These are phyloP conservation scores for Cepaea nemoralis DNA, from an alignment of 1,140 invertebrate genomes.

Conservation along the genomic window DNA sequence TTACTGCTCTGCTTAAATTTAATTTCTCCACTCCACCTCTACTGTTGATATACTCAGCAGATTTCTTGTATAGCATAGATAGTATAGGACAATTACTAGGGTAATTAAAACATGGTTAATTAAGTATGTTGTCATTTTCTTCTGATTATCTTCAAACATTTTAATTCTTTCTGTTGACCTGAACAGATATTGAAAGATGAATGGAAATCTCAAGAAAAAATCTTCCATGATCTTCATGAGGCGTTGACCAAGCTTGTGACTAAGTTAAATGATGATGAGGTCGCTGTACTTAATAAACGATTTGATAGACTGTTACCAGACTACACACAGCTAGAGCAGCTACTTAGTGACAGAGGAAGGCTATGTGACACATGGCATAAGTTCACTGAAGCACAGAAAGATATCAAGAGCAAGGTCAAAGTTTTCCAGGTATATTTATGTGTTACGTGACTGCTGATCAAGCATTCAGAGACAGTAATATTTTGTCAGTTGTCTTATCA, in stretches of 20 bases:
- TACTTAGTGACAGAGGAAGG: slow-evolving; percentile 79
- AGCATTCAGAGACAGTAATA: no score
- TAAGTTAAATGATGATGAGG: slow-evolving; percentile 80
- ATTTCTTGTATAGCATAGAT: no score
- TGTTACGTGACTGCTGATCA: neutral
- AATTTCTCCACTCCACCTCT: no score
- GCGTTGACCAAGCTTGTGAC: slow-evolving; percentile 84
- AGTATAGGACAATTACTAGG: no score
- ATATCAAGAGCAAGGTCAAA: slow-evolving; percentile 75
- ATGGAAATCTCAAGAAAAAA: slow-evolving; percentile 58
- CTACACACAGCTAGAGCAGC: slow-evolving; percentile 77
- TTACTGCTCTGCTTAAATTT: no score
- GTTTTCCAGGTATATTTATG: neutral
- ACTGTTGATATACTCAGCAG: no score
- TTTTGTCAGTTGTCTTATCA: no score
- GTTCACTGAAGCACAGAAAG: slow-evolving; percentile 82
- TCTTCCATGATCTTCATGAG: slow-evolving; percentile 74
- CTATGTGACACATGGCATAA: slow-evolving; percentile 88
- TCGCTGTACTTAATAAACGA: slow-evolving; percentile 80
- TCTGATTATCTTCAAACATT: no score
- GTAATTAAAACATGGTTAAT: no score
- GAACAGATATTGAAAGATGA: slow-evolving; percentile 64
- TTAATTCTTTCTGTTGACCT: neutral
- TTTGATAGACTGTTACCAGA: slow-evolving; percentile 82
- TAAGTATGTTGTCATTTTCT: no score